Percentiles rank a stretch among this genome's conserved stretches.
These are phyloP conservation scores for Zoanthus gigantus DNA, from an alignment of 92 coral and sea anemone species.

Conservation along the genomic window DNA sequence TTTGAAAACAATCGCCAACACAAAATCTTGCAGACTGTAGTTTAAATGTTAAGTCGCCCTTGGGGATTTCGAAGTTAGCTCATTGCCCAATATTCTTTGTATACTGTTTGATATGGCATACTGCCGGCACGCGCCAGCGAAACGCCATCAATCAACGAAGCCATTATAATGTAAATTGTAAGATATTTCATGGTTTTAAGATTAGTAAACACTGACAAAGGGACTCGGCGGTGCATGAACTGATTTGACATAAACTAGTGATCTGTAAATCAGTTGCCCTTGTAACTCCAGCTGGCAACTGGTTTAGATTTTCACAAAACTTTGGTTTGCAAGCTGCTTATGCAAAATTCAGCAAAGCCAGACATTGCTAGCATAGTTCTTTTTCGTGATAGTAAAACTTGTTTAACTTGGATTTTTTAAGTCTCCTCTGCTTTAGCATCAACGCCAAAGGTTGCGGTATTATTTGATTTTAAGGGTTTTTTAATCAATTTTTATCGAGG, in stretches of 20 bases:
- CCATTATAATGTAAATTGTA: constrained; percentile 83
- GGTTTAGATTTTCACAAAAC: constrained; percentile 16
- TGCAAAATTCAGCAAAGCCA: background rate
- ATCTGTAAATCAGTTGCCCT: constrained; percentile 41
- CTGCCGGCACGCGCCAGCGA: constrained; percentile 86
- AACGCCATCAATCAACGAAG: constrained; percentile 74
- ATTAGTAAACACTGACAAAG: constrained; percentile 62
- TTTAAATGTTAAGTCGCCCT: constrained; percentile 13
- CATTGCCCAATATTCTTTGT: constrained; percentile 36
- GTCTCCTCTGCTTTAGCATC: background rate
- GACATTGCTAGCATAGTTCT: background rate
- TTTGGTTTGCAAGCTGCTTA: background rate
- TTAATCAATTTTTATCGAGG: constrained; percentile 1
- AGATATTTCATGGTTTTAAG: constrained; percentile 66
- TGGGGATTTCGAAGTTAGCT: constrained; percentile 20
- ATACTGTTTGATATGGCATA: constrained; percentile 37
- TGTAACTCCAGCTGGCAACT: constrained; percentile 24
- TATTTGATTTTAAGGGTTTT: background rate
- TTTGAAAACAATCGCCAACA: constrained; percentile 16
- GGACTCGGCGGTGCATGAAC: background rate
- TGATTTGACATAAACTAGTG: constrained; percentile 23
- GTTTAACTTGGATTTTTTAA: background rate
- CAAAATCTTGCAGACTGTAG: background rate
- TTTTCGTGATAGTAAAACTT: background rate
- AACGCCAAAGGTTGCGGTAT: background rate